A percentile compares a stretch with the other conserved stretches of the same genome.
These are phyloP conservation scores for Parambassis ranga DNA, from an alignment of 2,797 vertebrate genomes.

Conservation along the genomic window DNA sequence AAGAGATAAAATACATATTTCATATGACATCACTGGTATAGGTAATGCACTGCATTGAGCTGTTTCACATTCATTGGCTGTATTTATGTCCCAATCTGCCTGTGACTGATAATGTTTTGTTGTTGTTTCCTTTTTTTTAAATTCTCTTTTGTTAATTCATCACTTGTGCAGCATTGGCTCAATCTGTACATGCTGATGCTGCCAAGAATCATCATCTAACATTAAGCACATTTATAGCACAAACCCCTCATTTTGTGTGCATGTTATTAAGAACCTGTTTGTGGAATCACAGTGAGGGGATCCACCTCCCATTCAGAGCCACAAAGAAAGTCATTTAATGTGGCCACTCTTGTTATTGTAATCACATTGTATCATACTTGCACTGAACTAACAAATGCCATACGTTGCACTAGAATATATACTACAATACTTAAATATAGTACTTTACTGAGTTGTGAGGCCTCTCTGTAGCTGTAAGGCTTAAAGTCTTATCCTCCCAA, in stretches of 20 bases:
- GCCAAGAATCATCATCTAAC: conserved; percentile 27
- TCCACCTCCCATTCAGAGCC: neutral
- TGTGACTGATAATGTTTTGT: neutral
- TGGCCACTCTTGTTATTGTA: too few relatives aligned
- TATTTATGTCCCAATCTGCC: neutral
- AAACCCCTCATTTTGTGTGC: neutral
- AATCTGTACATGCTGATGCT: conserved; percentile 23
- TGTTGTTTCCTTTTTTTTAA: neutral
- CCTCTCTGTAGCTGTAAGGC: too few relatives aligned
- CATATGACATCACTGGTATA: neutral
- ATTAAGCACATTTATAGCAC: neutral
- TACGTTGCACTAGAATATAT: too few relatives aligned
- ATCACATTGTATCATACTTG: too few relatives aligned
- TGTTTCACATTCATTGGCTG: neutral
- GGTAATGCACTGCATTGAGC: neutral
- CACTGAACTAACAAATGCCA: too few relatives aligned
- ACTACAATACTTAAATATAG: too few relatives aligned
- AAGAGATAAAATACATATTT: neutral
- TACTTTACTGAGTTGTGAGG: too few relatives aligned
- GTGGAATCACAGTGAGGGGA: neutral
- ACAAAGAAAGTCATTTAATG: neutral
- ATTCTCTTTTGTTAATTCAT: conserved; percentile 37
- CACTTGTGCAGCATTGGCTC: conserved; percentile 23
- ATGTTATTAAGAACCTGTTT: neutral
- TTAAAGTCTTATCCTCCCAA: too few relatives aligned